These are phyloP conservation scores for Apamea monoglypha DNA, from an alignment of 2,888 invertebrate species.

Conservation along the genomic window DNA sequence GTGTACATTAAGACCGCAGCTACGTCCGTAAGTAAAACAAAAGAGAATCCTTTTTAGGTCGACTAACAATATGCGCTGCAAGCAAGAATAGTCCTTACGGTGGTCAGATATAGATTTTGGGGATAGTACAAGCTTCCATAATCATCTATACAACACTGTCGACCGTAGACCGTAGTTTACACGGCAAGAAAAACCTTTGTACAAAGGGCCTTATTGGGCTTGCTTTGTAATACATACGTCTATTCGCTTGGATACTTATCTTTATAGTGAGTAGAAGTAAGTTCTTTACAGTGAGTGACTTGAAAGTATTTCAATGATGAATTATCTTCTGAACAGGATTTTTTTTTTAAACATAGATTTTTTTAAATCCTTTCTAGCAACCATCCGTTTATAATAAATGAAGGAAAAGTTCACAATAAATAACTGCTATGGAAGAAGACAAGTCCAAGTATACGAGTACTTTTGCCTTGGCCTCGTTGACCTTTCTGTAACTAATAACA, in stretches of 20 bases:
- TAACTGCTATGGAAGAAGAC: background rate
- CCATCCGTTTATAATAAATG: background rate
- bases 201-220: background rate
- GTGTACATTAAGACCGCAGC: too few relatives aligned
- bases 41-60: too few relatives aligned
- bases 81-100: too few relatives aligned
- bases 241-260: background rate
- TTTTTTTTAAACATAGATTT: background rate
- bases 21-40: too few relatives aligned
- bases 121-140: too few relatives aligned
- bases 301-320: background rate
- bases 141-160: too few relatives aligned
- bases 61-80: too few relatives aligned
- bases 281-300: background rate
- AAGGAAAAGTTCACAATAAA: background rate
- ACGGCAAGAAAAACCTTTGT: too few relatives aligned
- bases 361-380: background rate
- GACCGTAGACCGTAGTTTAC: too few relatives aligned
- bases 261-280: background rate
- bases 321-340: background rate
- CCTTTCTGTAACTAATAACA: conserved; percentile 9
- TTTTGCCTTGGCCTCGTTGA: conserved; percentile 11
- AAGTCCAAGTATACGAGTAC: background rate
- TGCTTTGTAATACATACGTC: background rate
- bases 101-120: too few relatives aligned